These are phyloP conservation scores for Epiblema foenella DNA, from an alignment of 2,888 invertebrate genomes.

Conservation along the genomic window DNA sequence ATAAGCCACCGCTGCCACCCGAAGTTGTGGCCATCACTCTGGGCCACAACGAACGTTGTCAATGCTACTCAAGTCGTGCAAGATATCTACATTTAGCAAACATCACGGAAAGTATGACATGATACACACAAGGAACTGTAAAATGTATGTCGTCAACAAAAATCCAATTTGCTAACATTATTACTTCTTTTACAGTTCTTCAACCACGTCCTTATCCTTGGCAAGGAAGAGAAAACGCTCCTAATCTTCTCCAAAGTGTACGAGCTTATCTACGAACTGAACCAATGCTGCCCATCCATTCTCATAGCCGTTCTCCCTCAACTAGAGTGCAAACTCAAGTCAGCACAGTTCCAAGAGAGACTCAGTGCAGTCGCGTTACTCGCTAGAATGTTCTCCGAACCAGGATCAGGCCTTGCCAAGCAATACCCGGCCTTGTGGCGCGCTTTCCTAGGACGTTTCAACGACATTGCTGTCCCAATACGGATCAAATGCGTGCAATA, in stretches of 20 bases:
- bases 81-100: no score
- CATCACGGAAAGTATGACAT: no score
- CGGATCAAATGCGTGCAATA: slow-evolving; percentile 98
- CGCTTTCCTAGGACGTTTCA: slow-evolving; percentile 96
- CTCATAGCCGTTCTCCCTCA: slow-evolving; percentile 96
- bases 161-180: background rate
- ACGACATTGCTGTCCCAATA: slow-evolving; percentile 97
- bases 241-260: slow-evolving; percentile 94
- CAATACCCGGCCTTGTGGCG: slow-evolving; percentile 95
- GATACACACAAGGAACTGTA: no score
- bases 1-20: no score
- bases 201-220: slow-evolving; percentile 96
- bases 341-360: slow-evolving; percentile 94
- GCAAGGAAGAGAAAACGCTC: slow-evolving; percentile 93
- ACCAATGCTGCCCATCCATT: slow-evolving; percentile 95
- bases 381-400: slow-evolving; percentile 98
- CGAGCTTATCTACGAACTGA: slow-evolving; percentile 97
- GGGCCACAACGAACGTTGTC: no score
- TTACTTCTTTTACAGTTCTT: slow-evolving; percentile 88
- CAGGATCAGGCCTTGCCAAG: slow-evolving; percentile 94
- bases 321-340: slow-evolving; percentile 97
- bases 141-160: background rate
- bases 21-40: no score
- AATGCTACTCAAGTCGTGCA: no score
- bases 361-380: slow-evolving; percentile 94